Evolutionary conservation across 2,797 vertebrate genomes (phyloP).

Genomic region (Psittacula derbiana): DNA sequence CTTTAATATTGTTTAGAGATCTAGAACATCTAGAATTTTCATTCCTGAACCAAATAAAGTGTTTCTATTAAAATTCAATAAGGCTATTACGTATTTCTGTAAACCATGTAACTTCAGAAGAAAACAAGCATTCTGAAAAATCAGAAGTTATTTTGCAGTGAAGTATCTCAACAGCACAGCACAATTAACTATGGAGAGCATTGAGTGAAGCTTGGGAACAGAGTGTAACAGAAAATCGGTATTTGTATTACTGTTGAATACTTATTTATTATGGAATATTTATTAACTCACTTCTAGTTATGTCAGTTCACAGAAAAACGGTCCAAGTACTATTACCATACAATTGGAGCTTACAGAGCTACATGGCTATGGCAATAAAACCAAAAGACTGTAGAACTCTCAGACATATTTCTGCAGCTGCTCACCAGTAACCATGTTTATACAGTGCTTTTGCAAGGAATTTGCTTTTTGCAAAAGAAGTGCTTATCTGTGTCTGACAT

Average conservation of each 20-base stretch:
- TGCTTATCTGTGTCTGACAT: not conserved
- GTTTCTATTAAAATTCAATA: not conserved
- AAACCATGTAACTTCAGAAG: not conserved
- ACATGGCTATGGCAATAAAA: not conserved
- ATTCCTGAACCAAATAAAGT: not conserved
- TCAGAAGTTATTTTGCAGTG: not conserved
- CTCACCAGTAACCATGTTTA: not conserved
- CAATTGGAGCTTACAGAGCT: slow-evolving; percentile 11
- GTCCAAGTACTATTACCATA: not conserved
- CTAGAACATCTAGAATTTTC: not conserved
- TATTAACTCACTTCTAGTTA: slow-evolving; percentile 33
- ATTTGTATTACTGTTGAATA: slow-evolving; percentile 2
- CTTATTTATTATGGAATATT: slow-evolving; percentile 9
- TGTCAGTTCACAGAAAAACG: not conserved
- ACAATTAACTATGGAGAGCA: not conserved
- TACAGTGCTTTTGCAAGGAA: not conserved
- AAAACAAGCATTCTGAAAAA: not conserved
- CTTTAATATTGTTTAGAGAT: not conserved
- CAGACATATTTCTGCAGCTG: not conserved
- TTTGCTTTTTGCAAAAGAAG: not conserved
- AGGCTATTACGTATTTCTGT: not conserved
- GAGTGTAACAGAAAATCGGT: slow-evolving; percentile 8
- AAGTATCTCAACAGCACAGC: not conserved
- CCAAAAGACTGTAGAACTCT: not conserved
- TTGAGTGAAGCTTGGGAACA: slow-evolving; percentile 2